Percentiles rank a stretch among this genome's conserved stretches.
phyloP scores from a whole-genome alignment of 2,113 vertebrate species.

The Thryonomys swinderianus region DNA sequence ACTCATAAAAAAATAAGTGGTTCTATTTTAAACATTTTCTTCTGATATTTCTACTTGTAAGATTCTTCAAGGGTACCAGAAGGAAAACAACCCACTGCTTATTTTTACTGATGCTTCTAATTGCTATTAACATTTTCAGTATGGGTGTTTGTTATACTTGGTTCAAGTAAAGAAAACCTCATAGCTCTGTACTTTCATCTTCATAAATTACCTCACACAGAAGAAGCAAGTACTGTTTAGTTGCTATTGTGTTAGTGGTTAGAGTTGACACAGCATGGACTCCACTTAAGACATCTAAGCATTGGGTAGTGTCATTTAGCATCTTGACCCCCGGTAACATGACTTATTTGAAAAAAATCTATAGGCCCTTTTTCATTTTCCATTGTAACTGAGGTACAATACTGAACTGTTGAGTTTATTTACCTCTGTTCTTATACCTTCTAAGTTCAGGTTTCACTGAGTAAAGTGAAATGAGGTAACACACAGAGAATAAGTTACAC shows the following conservation, averaged over 20 bases:
- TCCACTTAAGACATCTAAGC: not conserved
- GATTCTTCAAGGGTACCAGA: conserved; percentile 14
- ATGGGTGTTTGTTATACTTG: not conserved
- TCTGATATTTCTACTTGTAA: conserved; percentile 43
- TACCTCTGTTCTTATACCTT: conserved; percentile 40
- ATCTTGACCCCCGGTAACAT: not conserved
- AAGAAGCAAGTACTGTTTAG: not conserved
- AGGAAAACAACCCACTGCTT: conserved; percentile 36
- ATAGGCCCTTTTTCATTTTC: conserved; percentile 37
- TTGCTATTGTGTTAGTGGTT: conserved; percentile 40
- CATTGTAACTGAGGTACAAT: not conserved
- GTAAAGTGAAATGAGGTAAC: conserved; percentile 60
- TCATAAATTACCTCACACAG: conserved; percentile 19
- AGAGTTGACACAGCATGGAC: not conserved
- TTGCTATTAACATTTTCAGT: conserved; percentile 6
- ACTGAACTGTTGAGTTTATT: conserved; percentile 19
- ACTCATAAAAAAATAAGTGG: not conserved
- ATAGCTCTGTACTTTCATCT: not conserved
- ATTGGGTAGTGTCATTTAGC: not conserved
- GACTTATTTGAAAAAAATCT: conserved; percentile 56
- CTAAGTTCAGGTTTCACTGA: conserved; percentile 28
- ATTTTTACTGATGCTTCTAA: conserved; percentile 40
- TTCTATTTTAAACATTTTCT: conserved; percentile 25
- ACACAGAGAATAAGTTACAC: conserved; percentile 69
- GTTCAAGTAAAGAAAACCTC: not conserved